phyloP scores from a whole-genome alignment of 2,113 vertebrate species.

The Microtus montanus region DNA sequence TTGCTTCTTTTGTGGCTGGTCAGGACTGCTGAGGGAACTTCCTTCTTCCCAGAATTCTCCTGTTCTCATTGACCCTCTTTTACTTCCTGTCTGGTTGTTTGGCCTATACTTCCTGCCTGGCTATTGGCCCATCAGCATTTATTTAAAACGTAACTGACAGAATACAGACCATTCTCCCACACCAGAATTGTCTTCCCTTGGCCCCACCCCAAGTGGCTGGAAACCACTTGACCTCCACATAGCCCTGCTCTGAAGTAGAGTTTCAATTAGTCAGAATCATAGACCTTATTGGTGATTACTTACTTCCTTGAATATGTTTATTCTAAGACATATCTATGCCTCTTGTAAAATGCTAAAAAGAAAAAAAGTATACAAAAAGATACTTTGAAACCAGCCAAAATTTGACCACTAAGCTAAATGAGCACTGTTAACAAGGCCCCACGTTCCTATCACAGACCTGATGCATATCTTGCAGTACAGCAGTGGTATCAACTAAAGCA shows the following conservation, averaged over 20 bases:
- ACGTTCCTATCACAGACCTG: neutral
- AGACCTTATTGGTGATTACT: neutral
- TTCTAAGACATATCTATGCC: neutral
- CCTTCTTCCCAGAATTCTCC: no score
- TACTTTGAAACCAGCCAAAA: neutral
- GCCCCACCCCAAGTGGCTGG: neutral
- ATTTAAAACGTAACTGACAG: no score
- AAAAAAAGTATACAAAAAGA: neutral
- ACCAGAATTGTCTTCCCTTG: rapidly evolving
- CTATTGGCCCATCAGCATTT: no score
- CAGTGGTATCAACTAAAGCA: no score
- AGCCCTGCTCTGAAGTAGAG: rapidly evolving
- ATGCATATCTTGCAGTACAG: rapidly evolving
- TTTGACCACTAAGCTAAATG: neutral
- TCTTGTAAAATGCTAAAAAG: neutral
- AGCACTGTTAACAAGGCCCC: neutral
- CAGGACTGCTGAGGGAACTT: no score
- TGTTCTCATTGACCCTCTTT: no score
- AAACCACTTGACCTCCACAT: no score
- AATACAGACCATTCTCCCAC: no score
- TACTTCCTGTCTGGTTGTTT: no score
- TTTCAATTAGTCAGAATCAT: neutral
- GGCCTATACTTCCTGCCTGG: no score
- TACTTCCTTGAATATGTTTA: neutral
- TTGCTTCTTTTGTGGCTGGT: no score